phyloP scores from a whole-genome alignment of 2,888 invertebrate species.

The Hydropsyche betteni region DNA sequence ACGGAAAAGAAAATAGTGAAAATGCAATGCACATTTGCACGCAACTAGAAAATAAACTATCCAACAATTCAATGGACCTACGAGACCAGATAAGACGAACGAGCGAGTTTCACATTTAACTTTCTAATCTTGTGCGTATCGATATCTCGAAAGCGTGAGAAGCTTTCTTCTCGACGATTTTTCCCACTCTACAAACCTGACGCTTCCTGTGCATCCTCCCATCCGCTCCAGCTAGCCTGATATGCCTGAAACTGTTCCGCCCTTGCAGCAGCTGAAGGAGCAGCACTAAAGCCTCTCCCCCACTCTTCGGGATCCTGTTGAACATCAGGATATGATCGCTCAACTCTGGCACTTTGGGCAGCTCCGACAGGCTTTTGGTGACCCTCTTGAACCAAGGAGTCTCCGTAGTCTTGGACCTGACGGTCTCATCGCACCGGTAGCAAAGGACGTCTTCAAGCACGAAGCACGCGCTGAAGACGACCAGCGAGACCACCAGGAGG shows the following conservation, averaged over 20 bases:
- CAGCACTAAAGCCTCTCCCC: constrained; percentile 68
- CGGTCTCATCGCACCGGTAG: constrained; percentile 25
- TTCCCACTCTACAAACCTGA: constrained; percentile 58
- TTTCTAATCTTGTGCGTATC: constrained; percentile 15
- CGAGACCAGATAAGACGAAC: too few relatives aligned
- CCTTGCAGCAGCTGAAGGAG: constrained; percentile 68
- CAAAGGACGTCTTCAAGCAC: constrained; percentile 36
- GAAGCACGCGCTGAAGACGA: constrained; percentile 39
- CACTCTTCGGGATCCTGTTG: constrained; percentile 69
- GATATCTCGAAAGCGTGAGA: constrained; percentile 7
- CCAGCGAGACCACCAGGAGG: constrained; percentile 37
- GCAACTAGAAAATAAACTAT: too few relatives aligned
- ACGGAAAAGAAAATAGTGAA: too few relatives aligned
- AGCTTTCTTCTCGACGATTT: background rate
- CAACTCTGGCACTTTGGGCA: constrained; percentile 61
- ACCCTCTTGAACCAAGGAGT: constrained; percentile 54
- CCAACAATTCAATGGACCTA: too few relatives aligned
- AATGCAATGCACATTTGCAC: too few relatives aligned
- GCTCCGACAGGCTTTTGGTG: constrained; percentile 64
- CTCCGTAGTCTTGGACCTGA: constrained; percentile 13
- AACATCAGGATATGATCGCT: constrained; percentile 67
- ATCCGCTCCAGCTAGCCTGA: constrained; percentile 59
- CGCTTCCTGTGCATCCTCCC: constrained; percentile 55
- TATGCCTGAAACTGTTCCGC: constrained; percentile 68
- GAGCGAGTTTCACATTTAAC: constrained; percentile 30